phyloP scores from a whole-genome alignment of 2,888 invertebrate species.

The Trisateles emortualis region DNA sequence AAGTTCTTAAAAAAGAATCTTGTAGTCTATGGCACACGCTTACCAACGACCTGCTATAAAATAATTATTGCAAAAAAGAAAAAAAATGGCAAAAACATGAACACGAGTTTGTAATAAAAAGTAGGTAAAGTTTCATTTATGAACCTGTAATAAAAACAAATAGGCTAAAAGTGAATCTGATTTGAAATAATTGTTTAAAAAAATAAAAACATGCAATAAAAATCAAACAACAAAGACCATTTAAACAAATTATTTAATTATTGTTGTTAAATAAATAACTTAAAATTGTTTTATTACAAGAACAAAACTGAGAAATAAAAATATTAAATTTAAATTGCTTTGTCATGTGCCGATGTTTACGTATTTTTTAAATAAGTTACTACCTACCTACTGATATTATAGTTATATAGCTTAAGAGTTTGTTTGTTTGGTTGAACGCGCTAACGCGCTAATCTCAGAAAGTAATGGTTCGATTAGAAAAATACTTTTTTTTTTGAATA shows the following conservation, averaged over 20 bases:
- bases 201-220: constrained; percentile 4
- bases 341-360: constrained; percentile 4
- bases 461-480: too few relatives aligned
- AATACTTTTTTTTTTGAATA: too few relatives aligned
- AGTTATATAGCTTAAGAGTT: too few relatives aligned
- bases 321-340: constrained; percentile 4
- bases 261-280: constrained; percentile 15
- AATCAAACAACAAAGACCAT: constrained; percentile 1
- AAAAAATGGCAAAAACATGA: constrained; percentile 1
- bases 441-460: too few relatives aligned
- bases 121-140: background rate
- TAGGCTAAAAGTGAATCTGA: constrained; percentile 17
- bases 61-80: background rate
- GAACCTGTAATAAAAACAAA: background rate
- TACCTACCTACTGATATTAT: too few relatives aligned
- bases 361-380: too few relatives aligned
- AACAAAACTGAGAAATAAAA: constrained; percentile 10
- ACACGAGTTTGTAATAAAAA: constrained; percentile 16
- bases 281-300: background rate
- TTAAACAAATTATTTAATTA: constrained; percentile 7
- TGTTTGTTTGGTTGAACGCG: too few relatives aligned
- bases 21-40: background rate
- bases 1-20: background rate
- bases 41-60: background rate
- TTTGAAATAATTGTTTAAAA: constrained; percentile 7